These are phyloP conservation scores for Macrochelys suwanniensis DNA, from an alignment of 2,797 vertebrate genomes.

Conservation along the genomic window DNA sequence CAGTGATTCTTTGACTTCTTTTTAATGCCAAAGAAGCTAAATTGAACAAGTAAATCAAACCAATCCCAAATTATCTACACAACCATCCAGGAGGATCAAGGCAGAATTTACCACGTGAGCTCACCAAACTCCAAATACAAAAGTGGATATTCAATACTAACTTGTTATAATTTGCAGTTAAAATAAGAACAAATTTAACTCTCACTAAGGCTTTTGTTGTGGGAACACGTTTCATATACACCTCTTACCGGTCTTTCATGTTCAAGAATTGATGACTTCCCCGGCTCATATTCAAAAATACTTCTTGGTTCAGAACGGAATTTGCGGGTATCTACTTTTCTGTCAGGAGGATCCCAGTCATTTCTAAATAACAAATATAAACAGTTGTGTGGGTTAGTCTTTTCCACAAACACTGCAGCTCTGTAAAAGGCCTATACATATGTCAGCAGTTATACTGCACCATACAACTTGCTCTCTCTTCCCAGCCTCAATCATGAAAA, in stretches of 20 bases:
- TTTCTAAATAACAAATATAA: constrained; percentile 83
- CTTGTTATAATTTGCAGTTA: neutral
- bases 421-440: accelerated
- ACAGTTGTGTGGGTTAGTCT: neutral
- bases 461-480: neutral
- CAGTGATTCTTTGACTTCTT: neutral
- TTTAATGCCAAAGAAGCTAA: neutral
- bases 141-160: neutral
- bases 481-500: neutral
- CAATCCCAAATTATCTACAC: neutral
- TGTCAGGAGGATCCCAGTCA: constrained; percentile 96
- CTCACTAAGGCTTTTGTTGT: neutral
- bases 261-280: constrained; percentile 97
- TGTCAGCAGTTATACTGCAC: neutral
- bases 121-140: neutral
- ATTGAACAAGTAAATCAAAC: neutral
- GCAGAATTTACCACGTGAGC: neutral
- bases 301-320: constrained; percentile 98
- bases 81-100: neutral
- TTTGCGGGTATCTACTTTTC: constrained; percentile 96
- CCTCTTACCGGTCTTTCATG: constrained; percentile 96
- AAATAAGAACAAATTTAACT: neutral
- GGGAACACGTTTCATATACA: neutral
- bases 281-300: constrained; percentile 99
- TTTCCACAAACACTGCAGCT: neutral